Conservation (phyloP, 1,140 invertebrate species). For the Phenacoccus solenopsis region DNA sequence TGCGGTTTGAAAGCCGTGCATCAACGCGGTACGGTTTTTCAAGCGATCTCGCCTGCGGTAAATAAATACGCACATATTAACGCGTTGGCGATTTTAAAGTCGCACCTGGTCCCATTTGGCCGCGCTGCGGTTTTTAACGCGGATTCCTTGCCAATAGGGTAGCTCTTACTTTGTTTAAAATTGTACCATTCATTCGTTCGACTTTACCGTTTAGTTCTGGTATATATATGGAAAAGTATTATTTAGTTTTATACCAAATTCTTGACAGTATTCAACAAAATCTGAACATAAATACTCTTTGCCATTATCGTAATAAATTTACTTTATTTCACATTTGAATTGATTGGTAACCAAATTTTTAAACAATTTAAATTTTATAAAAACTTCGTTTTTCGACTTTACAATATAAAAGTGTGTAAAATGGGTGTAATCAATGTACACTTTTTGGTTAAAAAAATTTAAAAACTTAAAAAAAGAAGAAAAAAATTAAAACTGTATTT, state of each 20-base stretch:
- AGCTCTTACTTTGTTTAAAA: conserved; percentile 9
- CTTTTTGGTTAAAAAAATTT: no score
- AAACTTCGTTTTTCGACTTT: conserved; percentile 30
- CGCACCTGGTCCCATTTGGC: no score
- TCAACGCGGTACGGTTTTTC: no score
- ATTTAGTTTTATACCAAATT: conserved; percentile 29
- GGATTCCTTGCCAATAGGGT: no score
- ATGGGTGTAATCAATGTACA: conserved; percentile 25
- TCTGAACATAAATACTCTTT: conserved; percentile 23
- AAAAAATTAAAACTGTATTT: no score
- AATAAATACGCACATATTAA: no score
- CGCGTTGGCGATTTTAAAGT: no score
- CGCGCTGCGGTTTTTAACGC: no score
- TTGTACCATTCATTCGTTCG: conserved; percentile 29
- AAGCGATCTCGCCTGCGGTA: no score
- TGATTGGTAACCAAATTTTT: conserved; percentile 3
- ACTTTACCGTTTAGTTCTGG: conserved; percentile 32
- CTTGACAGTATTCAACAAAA: conserved; percentile 21
- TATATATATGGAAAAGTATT: conserved; percentile 29
- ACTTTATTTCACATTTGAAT: conserved; percentile 14
- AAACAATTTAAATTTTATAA: conserved; percentile 27
- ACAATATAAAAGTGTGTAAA: conserved; percentile 31
- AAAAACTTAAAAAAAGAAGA: no score
- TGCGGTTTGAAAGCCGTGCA: no score
- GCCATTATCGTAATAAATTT: conserved; percentile 24